phyloP scores from a whole-genome alignment of 2,888 invertebrate genomes.

The Plagodis pulveraria region DNA sequence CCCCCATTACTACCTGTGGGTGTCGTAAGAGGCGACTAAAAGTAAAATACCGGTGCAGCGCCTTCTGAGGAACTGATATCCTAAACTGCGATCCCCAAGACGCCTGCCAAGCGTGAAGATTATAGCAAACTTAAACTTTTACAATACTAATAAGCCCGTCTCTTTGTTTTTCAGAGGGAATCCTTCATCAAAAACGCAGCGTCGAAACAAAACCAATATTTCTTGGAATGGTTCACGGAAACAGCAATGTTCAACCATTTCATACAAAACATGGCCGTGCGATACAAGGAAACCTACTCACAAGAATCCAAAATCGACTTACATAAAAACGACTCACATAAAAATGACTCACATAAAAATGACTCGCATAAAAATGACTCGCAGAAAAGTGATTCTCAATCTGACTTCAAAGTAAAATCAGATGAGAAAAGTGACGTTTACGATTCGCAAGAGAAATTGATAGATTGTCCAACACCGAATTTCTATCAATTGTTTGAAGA shows the following conservation, averaged over 20 bases:
- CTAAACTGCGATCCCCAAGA: no score
- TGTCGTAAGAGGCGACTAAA: no score
- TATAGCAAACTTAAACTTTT: no score
- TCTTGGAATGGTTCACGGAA: conserved; percentile 94
- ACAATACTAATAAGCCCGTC: no score
- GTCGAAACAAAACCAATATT: conserved; percentile 88
- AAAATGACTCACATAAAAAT: not conserved
- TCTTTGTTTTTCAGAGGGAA: conserved; percentile 86
- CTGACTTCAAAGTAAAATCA: not conserved
- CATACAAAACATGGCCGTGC: conserved; percentile 80
- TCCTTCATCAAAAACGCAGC: conserved; percentile 87
- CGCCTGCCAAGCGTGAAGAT: no score
- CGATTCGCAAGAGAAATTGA: conserved; percentile 38
- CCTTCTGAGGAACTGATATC: no score
- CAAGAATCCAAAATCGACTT: conserved; percentile 16
- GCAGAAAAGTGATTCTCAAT: not conserved
- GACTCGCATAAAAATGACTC: conserved; percentile 8
- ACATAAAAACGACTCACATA: conserved; percentile 5
- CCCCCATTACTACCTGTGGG: no score
- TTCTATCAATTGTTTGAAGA: conserved; percentile 77
- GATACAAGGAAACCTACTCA: conserved; percentile 40
- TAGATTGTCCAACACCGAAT: conserved; percentile 73
- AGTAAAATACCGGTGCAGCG: no score
- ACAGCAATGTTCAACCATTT: conserved; percentile 94
- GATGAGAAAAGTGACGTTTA: not conserved